Evolutionary conservation across 2,888 invertebrate genomes (phyloP), one percentile per base, ranked within the genome.

Genomic region (Griposia aprilina): DNA sequence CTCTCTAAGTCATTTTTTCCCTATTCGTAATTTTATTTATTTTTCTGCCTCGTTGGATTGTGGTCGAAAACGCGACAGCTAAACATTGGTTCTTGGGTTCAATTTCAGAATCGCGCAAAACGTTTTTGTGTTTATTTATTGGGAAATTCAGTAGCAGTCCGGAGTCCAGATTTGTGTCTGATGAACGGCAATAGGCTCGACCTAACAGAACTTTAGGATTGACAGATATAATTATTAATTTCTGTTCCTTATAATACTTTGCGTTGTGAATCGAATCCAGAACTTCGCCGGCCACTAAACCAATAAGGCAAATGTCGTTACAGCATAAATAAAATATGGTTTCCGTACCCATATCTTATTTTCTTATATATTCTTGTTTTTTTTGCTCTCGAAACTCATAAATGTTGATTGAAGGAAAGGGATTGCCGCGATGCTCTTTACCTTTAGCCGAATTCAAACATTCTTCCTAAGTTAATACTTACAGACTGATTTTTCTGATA

Each of bases 361-460:
- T 78, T 69, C 59, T 78, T 78, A 78, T 62, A 70, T 15, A 70
- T 70, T 66, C 69, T 63, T 63, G 81, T 76, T 73, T 74, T 76
- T 72, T 67, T 82, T 62, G 36, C 55, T 48, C 63, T 76, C 72
- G 57, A 73, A 76, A 74, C 78, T 86, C 63, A 86, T 86, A 83
- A 86, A 83, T 86, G 67, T 82, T 83, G 83, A 86, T 86, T 77
- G 83, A 83, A 74, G 83, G 59, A 67, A 74, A 76, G 86, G 73
- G 73, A 83, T 86, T 85, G 68, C 81, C 23, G 55, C 66, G 45
- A 86, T 77, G 59, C 63, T 82, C 62, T 83, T 86, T 82, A 77
- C 83, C 73, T 86, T 77, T 82, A 60, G n/a, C 60, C 17, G n/a
- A 74, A 70, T 66, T 86, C 76, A 65, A 73, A 82, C 72, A 83